A percentile compares a stretch with the other conserved stretches of the same genome.
These are phyloP conservation scores for Leptinotarsa tumamoca DNA, from an alignment of 2,888 invertebrate genomes.

Conservation along the genomic window DNA sequence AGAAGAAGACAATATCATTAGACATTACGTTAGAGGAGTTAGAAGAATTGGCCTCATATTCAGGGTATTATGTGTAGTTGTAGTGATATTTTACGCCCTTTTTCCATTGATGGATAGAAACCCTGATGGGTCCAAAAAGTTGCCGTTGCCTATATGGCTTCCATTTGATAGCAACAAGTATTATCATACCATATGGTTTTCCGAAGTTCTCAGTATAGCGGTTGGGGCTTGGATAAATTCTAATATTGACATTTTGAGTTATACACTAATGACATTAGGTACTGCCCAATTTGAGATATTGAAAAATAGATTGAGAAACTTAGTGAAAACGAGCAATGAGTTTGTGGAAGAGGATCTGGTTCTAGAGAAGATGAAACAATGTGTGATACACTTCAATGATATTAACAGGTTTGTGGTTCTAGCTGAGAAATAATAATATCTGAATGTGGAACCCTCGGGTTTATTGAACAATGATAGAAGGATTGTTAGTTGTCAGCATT, in stretches of 20 bases:
- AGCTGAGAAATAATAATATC: background rate
- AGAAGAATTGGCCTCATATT: conserved; percentile 35
- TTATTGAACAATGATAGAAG: too few species aligned
- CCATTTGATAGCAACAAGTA: conserved; percentile 48
- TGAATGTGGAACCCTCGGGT: too few species aligned
- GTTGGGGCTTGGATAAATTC: conserved; percentile 44
- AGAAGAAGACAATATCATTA: conserved; percentile 36
- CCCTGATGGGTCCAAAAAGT: conserved; percentile 31
- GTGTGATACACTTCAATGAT: conserved; percentile 43
- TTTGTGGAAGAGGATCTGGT: conserved; percentile 12
- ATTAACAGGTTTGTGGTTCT: conserved; percentile 37
- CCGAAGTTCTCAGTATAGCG: conserved; percentile 37
- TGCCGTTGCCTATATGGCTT: conserved; percentile 43
- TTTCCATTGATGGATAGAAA: conserved; percentile 42
- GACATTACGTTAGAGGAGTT: conserved; percentile 29
- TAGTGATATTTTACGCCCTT: conserved; percentile 40
- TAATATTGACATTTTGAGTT: conserved; percentile 44
- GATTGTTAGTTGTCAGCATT: too few species aligned
- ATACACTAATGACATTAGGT: conserved; percentile 37
- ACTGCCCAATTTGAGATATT: conserved; percentile 37
- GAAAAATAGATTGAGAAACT: conserved; percentile 22
- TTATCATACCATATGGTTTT: conserved; percentile 38
- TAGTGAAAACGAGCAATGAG: background rate
- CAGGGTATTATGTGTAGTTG: conserved; percentile 30
- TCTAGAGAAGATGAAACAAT: conserved; percentile 35